Conservation (phyloP, 2,113 vertebrate genomes). For the Blennius ocellaris region DNA sequence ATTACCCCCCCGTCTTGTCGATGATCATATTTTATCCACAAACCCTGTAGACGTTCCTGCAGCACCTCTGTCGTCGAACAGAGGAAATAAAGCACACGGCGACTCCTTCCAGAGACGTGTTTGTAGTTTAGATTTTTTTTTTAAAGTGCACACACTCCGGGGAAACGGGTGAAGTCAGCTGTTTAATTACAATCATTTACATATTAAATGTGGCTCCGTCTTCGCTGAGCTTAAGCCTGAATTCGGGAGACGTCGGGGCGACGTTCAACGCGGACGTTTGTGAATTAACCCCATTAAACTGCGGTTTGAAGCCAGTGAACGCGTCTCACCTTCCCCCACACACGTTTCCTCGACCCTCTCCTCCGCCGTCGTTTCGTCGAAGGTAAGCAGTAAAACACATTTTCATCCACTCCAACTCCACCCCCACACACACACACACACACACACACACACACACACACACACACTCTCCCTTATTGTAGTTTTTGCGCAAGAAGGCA, state of each 20-base stretch:
- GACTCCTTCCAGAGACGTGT: neutral
- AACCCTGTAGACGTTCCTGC: neutral
- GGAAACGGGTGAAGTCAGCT: no score
- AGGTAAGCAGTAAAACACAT: constrained; percentile 57
- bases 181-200: neutral
- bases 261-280: neutral
- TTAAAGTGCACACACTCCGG: neutral
- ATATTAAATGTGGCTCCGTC: neutral
- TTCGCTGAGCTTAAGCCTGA: neutral
- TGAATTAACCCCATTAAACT: constrained; percentile 17
- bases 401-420: constrained; percentile 53
- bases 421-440: no score
- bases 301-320: neutral
- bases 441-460: no score
- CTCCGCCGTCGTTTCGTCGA: constrained; percentile 37
- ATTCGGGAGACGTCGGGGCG: neutral
- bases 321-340: constrained; percentile 4
- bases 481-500: constrained; percentile 77
- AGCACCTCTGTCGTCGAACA: neutral
- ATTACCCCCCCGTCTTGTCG: neutral
- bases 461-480: constrained; percentile 69
- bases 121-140: neutral
- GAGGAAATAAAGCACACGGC: neutral
- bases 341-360: constrained; percentile 42
- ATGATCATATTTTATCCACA: neutral